phyloP scores from a whole-genome alignment of 2,113 vertebrate genomes.

The Recurvirostra avosetta region DNA sequence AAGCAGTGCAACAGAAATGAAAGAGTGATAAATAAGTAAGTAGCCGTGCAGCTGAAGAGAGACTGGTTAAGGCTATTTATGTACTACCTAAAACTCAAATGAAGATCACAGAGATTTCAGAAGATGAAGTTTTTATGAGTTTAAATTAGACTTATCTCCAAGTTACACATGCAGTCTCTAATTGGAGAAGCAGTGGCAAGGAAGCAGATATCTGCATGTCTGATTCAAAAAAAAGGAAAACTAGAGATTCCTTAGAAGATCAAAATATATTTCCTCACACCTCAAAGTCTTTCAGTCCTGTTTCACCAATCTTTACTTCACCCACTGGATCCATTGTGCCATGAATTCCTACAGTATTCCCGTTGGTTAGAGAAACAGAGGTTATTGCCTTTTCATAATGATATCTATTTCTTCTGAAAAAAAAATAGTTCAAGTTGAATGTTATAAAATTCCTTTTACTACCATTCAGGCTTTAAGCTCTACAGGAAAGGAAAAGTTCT shows the following conservation, averaged over 20 bases:
- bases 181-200: neutral
- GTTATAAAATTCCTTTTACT: neutral
- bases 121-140: conserved; percentile 34
- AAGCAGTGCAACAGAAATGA: conserved; percentile 16
- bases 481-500: neutral
- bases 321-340: neutral
- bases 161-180: neutral
- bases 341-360: neutral
- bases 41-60: conserved; percentile 14
- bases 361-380: neutral
- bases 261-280: neutral
- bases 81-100: conserved; percentile 8
- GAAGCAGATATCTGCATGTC: neutral
- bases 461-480: neutral
- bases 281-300: neutral
- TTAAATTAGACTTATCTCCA: conserved; percentile 38
- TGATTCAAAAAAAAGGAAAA: neutral
- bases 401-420: neutral
- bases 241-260: neutral
- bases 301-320: neutral
- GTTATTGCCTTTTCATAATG: neutral
- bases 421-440: neutral
- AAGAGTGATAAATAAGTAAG: conserved; percentile 51
- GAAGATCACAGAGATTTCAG: conserved; percentile 41
- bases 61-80: conserved; percentile 32